Conservation (phyloP, 2,113 vertebrate genomes). For the Sinocyclocheilus anophthalmus region DNA sequence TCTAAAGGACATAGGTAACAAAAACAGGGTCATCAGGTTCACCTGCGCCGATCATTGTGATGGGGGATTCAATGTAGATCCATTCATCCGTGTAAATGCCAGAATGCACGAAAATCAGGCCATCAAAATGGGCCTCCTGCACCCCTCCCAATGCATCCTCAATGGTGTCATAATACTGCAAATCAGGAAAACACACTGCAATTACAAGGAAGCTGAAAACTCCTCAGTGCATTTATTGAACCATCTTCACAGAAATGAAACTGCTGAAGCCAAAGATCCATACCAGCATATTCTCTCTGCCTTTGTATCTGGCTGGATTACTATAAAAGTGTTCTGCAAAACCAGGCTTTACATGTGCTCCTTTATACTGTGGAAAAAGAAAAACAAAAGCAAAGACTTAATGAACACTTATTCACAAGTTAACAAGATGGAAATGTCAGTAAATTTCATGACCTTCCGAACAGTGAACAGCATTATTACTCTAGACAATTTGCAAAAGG, state of each 20-base stretch:
- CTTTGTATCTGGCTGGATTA: slow-evolving; percentile 98
- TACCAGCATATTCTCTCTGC: slow-evolving; percentile 86
- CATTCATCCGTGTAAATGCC: slow-evolving; percentile 99
- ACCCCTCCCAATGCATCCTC: slow-evolving; percentile 97
- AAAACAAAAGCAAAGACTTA: background rate
- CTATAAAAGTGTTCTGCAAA: slow-evolving; percentile 99
- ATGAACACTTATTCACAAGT: background rate
- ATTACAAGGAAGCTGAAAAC: slow-evolving; percentile 11
- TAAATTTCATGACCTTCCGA: slow-evolving; percentile 2
- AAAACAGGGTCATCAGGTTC: slow-evolving; percentile 37
- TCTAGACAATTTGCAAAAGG: background rate
- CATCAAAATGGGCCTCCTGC: slow-evolving; percentile 98
- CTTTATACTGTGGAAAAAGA: slow-evolving; percentile 90
- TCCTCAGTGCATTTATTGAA: background rate
- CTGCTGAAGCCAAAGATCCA: background rate
- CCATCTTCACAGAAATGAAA: background rate
- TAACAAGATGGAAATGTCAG: slow-evolving; percentile 2
- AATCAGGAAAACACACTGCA: background rate
- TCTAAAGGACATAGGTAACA: background rate
- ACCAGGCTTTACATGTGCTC: slow-evolving; percentile 97
- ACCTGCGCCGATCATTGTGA: slow-evolving; percentile 99
- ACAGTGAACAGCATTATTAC: background rate
- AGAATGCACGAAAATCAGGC: slow-evolving; percentile 99
- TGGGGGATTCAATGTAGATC: slow-evolving; percentile 99
- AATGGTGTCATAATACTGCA: slow-evolving; percentile 98